These are phyloP conservation scores for Mamestra configurata DNA, from an alignment of 1,140 invertebrate genomes.

Conservation along the genomic window DNA sequence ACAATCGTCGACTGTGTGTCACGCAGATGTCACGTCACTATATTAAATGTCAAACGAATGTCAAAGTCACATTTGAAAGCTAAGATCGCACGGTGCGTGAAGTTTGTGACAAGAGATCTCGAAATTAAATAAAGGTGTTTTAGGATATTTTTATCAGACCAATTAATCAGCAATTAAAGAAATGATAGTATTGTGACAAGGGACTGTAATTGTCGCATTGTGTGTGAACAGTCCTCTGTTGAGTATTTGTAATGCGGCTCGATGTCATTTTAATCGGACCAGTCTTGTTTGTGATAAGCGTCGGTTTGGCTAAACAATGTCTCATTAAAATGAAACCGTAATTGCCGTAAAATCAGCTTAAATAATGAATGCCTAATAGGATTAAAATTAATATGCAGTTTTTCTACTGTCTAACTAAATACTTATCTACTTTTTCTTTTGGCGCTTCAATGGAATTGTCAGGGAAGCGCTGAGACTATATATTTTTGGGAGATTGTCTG, in stretches of 20 bases:
- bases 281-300: too few relatives aligned
- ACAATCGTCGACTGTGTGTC: slow-evolving; percentile 8
- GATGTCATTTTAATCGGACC: too few relatives aligned
- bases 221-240: neutral
- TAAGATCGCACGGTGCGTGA: neutral
- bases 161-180: neutral
- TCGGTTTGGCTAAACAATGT: too few relatives aligned
- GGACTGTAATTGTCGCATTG: neutral
- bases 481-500: too few relatives aligned
- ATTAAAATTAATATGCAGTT: too few relatives aligned
- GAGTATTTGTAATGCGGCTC: neutral
- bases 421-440: too few relatives aligned
- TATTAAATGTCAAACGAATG: neutral
- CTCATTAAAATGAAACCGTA: neutral
- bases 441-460: too few relatives aligned
- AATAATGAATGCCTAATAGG: too few relatives aligned
- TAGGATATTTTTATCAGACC: neutral
- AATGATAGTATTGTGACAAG: neutral
- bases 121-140: slow-evolving; percentile 1
- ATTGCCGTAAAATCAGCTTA: too few relatives aligned
- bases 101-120: neutral
- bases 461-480: too few relatives aligned
- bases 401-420: too few relatives aligned
- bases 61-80: neutral
- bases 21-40: neutral